Evolutionary conservation across 1,140 invertebrate species (phyloP).

Genomic region (Sitophilus oryzae): DNA sequence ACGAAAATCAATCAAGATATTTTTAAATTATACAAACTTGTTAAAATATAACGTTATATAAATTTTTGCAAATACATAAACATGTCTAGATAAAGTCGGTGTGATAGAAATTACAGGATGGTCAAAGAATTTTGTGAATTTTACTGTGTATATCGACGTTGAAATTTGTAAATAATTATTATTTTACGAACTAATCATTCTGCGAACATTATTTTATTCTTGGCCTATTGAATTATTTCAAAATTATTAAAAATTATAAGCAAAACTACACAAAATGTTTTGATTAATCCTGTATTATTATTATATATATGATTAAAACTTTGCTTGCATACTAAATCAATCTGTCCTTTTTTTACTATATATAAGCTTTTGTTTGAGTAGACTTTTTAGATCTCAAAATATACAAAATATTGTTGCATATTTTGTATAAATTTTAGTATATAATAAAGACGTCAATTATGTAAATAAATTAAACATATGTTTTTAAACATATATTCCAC

Average conservation of each 20-base stretch:
- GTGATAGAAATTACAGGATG: slow-evolving; percentile 23
- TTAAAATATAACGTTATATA: slow-evolving; percentile 18
- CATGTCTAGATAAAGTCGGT: slow-evolving; percentile 16
- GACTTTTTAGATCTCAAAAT: slow-evolving; percentile 1
- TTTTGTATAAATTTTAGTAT: not conserved
- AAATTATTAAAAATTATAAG: too few species aligned
- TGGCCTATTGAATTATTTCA: too few species aligned
- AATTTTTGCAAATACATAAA: slow-evolving; percentile 16
- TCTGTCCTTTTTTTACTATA: slow-evolving; percentile 9
- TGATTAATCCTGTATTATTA: slow-evolving; percentile 11
- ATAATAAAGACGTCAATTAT: slow-evolving; percentile 10
- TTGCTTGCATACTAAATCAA: slow-evolving; percentile 29
- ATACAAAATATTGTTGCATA: not conserved
- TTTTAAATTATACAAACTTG: slow-evolving; percentile 13
- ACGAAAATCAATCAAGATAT: slow-evolving; percentile 7
- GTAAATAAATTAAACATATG: slow-evolving; percentile 10
- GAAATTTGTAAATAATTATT: not conserved
- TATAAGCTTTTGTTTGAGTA: not conserved
- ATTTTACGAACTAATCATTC: too few species aligned
- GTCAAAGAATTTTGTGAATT: not conserved
- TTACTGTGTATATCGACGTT: not conserved
- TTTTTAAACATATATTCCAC: too few species aligned
- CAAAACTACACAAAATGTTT: not conserved
- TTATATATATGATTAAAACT: too few species aligned
- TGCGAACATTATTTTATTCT: too few species aligned